A percentile compares a stretch with the other conserved stretches of the same genome.
These are phyloP conservation scores for Ranitomeya variabilis DNA, from an alignment of 2,113 vertebrate genomes.

Conservation along the genomic window DNA sequence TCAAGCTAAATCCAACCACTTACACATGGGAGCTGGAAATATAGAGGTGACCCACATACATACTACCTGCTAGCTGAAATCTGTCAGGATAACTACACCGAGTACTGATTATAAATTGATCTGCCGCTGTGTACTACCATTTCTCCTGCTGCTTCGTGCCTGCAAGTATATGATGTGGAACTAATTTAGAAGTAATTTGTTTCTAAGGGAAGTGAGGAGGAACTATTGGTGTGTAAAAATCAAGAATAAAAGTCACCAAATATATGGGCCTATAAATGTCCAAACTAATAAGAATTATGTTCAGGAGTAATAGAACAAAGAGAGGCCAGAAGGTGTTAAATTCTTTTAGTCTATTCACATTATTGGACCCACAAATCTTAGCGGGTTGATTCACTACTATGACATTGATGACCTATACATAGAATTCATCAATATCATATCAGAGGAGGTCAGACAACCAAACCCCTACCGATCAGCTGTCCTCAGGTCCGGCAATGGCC, in stretches of 20 bases:
- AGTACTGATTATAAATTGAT: slow-evolving; percentile 7
- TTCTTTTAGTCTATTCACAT: neutral
- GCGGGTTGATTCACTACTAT: too few relatives aligned
- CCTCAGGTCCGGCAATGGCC: too few relatives aligned
- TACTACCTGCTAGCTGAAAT: neutral
- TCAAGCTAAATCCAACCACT: neutral
- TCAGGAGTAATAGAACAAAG: neutral
- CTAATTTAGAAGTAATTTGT: slow-evolving; percentile 26
- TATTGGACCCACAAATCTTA: neutral
- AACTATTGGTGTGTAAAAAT: neutral
- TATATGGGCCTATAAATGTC: neutral
- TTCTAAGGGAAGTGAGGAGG: slow-evolving; percentile 4
- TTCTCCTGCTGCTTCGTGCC: slow-evolving; percentile 15
- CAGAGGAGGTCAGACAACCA: too few relatives aligned
- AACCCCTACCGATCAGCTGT: too few relatives aligned
- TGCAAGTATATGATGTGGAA: slow-evolving; percentile 12
- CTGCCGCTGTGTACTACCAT: slow-evolving; percentile 7
- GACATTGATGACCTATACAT: too few relatives aligned
- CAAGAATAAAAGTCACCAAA: neutral
- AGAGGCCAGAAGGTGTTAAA: neutral
- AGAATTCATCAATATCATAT: too few relatives aligned
- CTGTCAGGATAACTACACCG: neutral
- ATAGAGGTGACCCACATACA: neutral
- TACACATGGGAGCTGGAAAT: neutral
- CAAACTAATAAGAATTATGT: neutral